Base-by-base conservation (phyloP, 2,888 invertebrate genomes). In the Caenorhabditis macrosperma region DNA sequence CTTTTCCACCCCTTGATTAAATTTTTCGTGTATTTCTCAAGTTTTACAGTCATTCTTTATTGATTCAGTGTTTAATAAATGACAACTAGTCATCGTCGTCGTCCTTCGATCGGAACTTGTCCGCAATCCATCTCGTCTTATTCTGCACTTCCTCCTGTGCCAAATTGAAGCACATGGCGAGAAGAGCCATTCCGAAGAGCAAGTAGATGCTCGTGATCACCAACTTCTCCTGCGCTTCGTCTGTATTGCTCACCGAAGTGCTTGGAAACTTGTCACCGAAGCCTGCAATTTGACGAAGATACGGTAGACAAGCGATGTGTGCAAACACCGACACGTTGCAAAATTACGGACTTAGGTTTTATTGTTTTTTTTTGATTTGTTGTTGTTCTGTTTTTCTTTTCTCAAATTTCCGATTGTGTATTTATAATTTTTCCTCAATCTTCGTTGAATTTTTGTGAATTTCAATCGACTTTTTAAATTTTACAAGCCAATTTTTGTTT, bases 101-200 rank as follows among this genome's bases (percentile, higher is more conserved):
- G 7, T 89, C 89, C 33, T 85, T 85, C 10, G 88, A 86, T 7
- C 86, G 79, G 83, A 89, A 89, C 63, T 89, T 88, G 63, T 88
- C 86, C 9, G 89, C 87, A 55, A 89, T 85, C 89, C 89, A 85
- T 71, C 85, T 68, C n/a, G 83, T 83, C 28, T 85, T 85, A 74
- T 81, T 82, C 57, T 84, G 84, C n/a, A 90, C 88, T 57, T 89
- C 87, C 68, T 90, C 90, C 46, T 90, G 96, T 52, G 97, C 96
- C 90, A 97, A 92, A 93, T 97, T 97, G 92, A 97, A 97, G 88
- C 95, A 95, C 97, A 97, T 97, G 30, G 96, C 96, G 83, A 97
- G 92, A 54, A 97, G 92, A 0, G 96, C 95, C 90, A 97, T 97
- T 7, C 97, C 97, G 91, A 97, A 96, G 50, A 97, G 93, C 82